These are phyloP conservation scores for Hypena proboscidalis DNA, from an alignment of 2,888 invertebrate genomes.

Conservation along the genomic window DNA sequence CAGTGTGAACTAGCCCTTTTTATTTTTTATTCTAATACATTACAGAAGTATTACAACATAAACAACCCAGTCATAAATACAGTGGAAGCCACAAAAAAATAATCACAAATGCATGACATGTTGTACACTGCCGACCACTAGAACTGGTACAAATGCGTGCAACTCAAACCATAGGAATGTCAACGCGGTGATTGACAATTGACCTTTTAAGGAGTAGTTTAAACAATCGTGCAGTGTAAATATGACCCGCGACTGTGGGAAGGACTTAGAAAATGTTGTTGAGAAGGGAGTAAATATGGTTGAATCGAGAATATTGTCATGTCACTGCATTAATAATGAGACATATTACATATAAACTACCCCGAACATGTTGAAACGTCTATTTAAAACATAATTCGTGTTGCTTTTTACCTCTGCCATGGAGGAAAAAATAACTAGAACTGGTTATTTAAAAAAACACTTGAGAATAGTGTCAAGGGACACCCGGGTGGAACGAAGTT, in stretches of 20 bases:
- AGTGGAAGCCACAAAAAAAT: constrained; percentile 39
- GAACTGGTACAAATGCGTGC: constrained; percentile 47
- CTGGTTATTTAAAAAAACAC: too few species aligned
- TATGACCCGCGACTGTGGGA: constrained; percentile 38
- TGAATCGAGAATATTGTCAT: constrained; percentile 15
- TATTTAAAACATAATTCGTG: too few species aligned
- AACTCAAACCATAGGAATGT: constrained; percentile 58
- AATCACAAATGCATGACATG: constrained; percentile 38
- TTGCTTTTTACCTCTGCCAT: too few species aligned
- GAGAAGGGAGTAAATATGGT: constrained; percentile 11
- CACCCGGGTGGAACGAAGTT: too few species aligned
- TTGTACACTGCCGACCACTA: constrained; percentile 40
- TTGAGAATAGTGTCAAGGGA: too few species aligned
- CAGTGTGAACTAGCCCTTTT: too few species aligned
- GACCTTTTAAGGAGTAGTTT: constrained; percentile 63
- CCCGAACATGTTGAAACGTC: not conserved
- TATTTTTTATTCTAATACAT: not conserved
- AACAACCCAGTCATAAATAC: constrained; percentile 15
- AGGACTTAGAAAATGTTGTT: constrained; percentile 38
- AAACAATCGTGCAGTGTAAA: constrained; percentile 50
- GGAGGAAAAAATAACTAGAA: too few species aligned
- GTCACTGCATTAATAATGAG: too few species aligned
- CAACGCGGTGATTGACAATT: constrained; percentile 67
- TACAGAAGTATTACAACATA: too few species aligned
- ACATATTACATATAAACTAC: too few species aligned